Conservation (phyloP, 2,888 invertebrate genomes). For the Pachycephus smyrnensis region DNA sequence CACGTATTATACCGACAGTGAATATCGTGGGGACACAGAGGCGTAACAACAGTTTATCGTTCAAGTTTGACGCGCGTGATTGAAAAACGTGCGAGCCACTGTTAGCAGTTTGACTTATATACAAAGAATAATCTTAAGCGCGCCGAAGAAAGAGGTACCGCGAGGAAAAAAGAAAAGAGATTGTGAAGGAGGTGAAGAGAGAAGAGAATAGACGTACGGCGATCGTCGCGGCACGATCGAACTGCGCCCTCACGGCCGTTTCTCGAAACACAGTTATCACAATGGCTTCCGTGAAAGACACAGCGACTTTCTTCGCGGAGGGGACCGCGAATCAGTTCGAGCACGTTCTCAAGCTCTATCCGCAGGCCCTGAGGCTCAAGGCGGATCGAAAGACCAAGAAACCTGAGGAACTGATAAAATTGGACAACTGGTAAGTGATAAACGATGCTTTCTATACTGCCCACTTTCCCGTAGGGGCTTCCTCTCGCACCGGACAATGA, state of each 20-base stretch:
- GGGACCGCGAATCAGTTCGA: conserved; percentile 89
- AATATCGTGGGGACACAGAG: neutral
- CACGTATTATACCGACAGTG: neutral
- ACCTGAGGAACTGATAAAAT: conserved; percentile 93
- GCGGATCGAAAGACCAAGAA: conserved; percentile 92
- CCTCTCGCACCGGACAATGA: conserved; percentile 63
- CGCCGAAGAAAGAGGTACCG: neutral
- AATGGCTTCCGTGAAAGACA: conserved; percentile 90
- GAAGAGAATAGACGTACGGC: conserved; percentile 12
- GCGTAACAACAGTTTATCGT: neutral
- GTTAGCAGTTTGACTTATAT: neutral
- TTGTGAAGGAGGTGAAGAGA: conserved; percentile 9
- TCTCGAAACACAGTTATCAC: conserved; percentile 67
- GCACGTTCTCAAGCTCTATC: conserved; percentile 90
- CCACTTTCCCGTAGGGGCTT: conserved; percentile 40
- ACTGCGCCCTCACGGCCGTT: conserved; percentile 52
- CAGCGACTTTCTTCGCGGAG: conserved; percentile 93
- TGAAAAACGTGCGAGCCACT: neutral
- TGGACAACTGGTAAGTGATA: conserved; percentile 91
- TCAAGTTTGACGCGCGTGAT: neutral
- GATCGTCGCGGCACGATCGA: conserved; percentile 26
- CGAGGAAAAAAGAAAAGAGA: conserved; percentile 3
- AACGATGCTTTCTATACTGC: neutral
- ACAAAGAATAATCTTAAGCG: neutral
- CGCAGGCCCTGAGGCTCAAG: conserved; percentile 90